These are phyloP conservation scores for Chironomus striatipennis DNA, from an alignment of 1,140 invertebrate genomes.

Conservation along the genomic window DNA sequence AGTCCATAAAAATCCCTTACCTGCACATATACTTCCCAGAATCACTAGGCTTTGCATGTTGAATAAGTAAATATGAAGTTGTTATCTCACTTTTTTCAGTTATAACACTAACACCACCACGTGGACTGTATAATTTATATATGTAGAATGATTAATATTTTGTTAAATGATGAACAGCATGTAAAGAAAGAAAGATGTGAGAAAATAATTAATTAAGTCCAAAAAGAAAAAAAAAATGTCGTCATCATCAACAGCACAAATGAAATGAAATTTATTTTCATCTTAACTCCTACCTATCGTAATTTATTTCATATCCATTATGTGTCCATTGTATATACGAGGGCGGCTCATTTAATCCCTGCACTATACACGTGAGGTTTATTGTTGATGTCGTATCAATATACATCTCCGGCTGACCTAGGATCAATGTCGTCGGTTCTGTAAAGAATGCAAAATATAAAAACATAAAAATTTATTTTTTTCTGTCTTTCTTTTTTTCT, in stretches of 20 bases:
- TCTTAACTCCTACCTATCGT: conserved; percentile 49
- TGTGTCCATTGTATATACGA: conserved; percentile 75
- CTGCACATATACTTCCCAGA: conserved; percentile 72
- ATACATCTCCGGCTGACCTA: conserved; percentile 76
- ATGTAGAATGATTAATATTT: too few relatives aligned
- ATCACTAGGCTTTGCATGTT: conserved; percentile 66
- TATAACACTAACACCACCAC: conserved; percentile 73
- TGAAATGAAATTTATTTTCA: neutral
- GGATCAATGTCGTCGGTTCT: conserved; percentile 78
- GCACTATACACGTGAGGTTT: conserved; percentile 79
- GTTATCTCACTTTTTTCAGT: conserved; percentile 79
- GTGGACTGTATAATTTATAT: conserved; percentile 33
- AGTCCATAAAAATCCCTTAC: conserved; percentile 30
- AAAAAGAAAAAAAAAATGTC: too few relatives aligned
- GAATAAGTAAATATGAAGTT: conserved; percentile 71
- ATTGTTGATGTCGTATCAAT: conserved; percentile 82
- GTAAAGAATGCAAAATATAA: conserved; percentile 35
- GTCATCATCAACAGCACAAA: too few relatives aligned
- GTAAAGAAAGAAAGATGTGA: too few relatives aligned
- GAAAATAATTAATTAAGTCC: too few relatives aligned
- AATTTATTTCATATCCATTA: conserved; percentile 79
- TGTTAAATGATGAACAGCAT: too few relatives aligned
- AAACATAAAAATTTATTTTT: neutral
- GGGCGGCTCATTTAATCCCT: conserved; percentile 76
- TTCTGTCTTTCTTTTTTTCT: too few relatives aligned